Percentiles rank a stretch among this genome's conserved stretches.
Evolutionary conservation across 2,888 invertebrate species (phyloP).

Genomic region (Drosophila paramelanica): DNA sequence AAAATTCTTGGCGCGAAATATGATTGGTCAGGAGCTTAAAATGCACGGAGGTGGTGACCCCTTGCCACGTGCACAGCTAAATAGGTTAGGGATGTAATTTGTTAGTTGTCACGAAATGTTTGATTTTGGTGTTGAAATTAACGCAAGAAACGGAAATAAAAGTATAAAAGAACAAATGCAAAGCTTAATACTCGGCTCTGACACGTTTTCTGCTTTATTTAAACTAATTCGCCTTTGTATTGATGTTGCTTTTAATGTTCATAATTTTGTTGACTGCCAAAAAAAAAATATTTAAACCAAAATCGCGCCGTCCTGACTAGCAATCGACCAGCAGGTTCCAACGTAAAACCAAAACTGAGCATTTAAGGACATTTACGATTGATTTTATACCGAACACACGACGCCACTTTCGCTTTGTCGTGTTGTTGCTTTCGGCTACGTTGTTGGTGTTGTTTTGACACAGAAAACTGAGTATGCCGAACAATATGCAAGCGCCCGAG

Average conservation of each 20-base stretch:
- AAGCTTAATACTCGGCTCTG: slow-evolving; percentile 14
- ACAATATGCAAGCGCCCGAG: slow-evolving; percentile 44
- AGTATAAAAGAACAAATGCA: slow-evolving; percentile 29
- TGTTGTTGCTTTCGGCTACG: slow-evolving; percentile 20
- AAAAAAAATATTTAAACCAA: slow-evolving; percentile 33
- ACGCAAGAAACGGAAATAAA: slow-evolving; percentile 19
- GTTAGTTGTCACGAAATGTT: slow-evolving; percentile 44
- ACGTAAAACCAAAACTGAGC: slow-evolving; percentile 80
- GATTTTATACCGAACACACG: slow-evolving; percentile 78
- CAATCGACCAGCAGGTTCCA: slow-evolving; percentile 59
- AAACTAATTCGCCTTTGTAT: slow-evolving; percentile 25
- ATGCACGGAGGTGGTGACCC: slow-evolving; percentile 24
- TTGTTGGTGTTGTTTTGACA: slow-evolving; percentile 49
- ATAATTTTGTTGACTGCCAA: slow-evolving; percentile 36
- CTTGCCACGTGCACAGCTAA: slow-evolving; percentile 46
- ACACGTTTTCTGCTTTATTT: slow-evolving; percentile 15
- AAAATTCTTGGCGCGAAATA: slow-evolving; percentile 51
- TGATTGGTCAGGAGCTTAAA: slow-evolving; percentile 33
- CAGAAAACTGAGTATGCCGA: slow-evolving; percentile 61
- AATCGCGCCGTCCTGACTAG: slow-evolving; percentile 41
- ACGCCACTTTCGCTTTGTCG: slow-evolving; percentile 35
- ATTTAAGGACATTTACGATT: slow-evolving; percentile 79
- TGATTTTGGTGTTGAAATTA: slow-evolving; percentile 17
- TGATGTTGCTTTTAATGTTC: slow-evolving; percentile 24
- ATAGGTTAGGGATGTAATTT: slow-evolving; percentile 50